These are phyloP conservation scores for Odontophorus gujanensis DNA, from an alignment of 2,113 vertebrate species.

Conservation along the genomic window DNA sequence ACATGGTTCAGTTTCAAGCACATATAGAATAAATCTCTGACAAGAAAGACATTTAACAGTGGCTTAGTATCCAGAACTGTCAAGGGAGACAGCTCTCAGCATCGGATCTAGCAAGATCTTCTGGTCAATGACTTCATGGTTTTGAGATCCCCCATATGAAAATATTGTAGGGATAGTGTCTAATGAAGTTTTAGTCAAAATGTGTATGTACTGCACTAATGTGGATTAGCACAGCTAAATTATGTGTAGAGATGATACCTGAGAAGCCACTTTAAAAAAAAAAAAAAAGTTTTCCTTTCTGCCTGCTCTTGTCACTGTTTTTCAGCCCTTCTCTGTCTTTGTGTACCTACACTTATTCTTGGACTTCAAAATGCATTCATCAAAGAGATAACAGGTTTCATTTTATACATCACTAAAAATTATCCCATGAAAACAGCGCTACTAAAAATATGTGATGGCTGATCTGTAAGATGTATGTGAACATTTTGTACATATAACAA, in stretches of 20 bases:
- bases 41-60: conserved; percentile 45
- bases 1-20: conserved; percentile 45
- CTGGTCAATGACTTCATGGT: not conserved
- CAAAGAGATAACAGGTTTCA: not conserved
- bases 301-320: not conserved
- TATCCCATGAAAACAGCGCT: conserved; percentile 17
- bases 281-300: not conserved
- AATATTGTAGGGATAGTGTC: not conserved
- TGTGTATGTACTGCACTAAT: not conserved
- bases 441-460: not conserved
- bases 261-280: not conserved
- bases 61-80: conserved; percentile 31
- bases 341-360: not conserved
- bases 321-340: not conserved
- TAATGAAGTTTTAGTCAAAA: not conserved
- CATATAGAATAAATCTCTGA: conserved; percentile 25
- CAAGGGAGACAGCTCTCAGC: not conserved
- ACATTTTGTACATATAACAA: not conserved
- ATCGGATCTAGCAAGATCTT: not conserved
- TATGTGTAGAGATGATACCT: not conserved
- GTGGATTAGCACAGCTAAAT: not conserved
- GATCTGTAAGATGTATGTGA: not conserved
- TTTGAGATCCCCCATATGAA: not conserved
- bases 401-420: not conserved
- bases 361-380: not conserved